A percentile compares a stretch with the other conserved stretches of the same genome.
These are phyloP conservation scores for Nomia melanderi DNA, from an alignment of 1,140 invertebrate species.

Conservation along the genomic window DNA sequence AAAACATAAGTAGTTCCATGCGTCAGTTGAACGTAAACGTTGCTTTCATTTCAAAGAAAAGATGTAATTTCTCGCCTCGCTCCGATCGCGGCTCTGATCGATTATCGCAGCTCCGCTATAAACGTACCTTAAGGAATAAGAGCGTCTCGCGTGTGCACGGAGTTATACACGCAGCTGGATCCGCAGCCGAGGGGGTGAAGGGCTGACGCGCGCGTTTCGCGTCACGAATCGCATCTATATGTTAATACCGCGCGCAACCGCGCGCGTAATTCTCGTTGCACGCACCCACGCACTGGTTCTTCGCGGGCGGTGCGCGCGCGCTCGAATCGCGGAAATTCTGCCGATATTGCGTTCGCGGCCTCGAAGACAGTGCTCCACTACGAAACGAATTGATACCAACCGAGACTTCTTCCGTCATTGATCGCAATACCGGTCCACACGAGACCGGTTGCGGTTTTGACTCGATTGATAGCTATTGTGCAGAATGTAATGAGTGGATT, in stretches of 20 bases:
- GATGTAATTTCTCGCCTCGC: no score
- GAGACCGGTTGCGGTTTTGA: no score
- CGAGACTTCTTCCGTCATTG: no score
- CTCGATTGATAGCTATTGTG: no score
- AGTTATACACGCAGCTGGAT: constrained; percentile 20
- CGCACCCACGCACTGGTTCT: constrained; percentile 48
- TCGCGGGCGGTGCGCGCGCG: constrained; percentile 15
- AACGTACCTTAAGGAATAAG: constrained; percentile 35
- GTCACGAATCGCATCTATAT: constrained; percentile 76
- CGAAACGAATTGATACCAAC: constrained; percentile 19
- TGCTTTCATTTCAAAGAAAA: no score
- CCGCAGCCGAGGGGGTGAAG: no score
- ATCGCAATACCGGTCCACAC: no score
- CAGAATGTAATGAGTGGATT: no score
- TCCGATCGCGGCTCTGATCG: no score
- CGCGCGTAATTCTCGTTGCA: constrained; percentile 62
- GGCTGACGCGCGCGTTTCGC: constrained; percentile 60
- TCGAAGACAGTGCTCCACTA: neutral
- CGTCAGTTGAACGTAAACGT: no score
- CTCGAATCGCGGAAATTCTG: constrained; percentile 15
- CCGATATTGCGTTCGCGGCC: neutral
- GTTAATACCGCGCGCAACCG: constrained; percentile 68
- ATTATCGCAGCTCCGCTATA: no score
- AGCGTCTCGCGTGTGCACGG: constrained; percentile 32
- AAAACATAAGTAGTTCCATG: no score